phyloP scores from a whole-genome alignment of 2,113 vertebrate genomes.

The Vidua macroura region DNA sequence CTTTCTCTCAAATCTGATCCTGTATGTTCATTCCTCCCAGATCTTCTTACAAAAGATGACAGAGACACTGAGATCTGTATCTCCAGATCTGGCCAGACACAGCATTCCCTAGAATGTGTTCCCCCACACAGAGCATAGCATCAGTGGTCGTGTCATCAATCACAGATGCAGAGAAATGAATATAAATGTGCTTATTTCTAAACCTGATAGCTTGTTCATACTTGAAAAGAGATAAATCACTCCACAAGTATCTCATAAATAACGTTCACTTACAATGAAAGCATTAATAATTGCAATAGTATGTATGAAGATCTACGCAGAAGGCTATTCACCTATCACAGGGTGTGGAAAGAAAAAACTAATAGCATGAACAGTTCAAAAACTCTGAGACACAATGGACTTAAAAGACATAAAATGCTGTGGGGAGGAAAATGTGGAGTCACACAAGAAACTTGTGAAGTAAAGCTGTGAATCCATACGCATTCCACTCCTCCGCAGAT shows the following conservation, averaged over 20 bases:
- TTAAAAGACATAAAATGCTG: not conserved
- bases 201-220: conserved; percentile 17
- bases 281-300: not conserved
- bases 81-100: conserved; percentile 28
- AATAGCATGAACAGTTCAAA: not conserved
- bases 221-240: conserved; percentile 43
- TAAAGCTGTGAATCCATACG: not conserved
- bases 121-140: not conserved
- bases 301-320: not conserved
- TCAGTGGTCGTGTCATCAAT: conserved; percentile 8
- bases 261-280: not conserved
- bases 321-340: not conserved
- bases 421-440: not conserved
- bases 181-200: conserved; percentile 19
- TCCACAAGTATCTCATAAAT: not conserved
- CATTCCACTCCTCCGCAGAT: not conserved
- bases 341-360: not conserved
- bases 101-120: conserved; percentile 21
- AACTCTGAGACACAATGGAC: not conserved
- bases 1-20: conserved; percentile 5
- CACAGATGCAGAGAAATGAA: not conserved
- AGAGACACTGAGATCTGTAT: conserved; percentile 26
- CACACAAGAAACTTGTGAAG: not conserved
- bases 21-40: not conserved
- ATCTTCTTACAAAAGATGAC: conserved; percentile 5